Base-by-base conservation (phyloP, 2,113 vertebrate genomes). In the Myiagra hebetior region DNA sequence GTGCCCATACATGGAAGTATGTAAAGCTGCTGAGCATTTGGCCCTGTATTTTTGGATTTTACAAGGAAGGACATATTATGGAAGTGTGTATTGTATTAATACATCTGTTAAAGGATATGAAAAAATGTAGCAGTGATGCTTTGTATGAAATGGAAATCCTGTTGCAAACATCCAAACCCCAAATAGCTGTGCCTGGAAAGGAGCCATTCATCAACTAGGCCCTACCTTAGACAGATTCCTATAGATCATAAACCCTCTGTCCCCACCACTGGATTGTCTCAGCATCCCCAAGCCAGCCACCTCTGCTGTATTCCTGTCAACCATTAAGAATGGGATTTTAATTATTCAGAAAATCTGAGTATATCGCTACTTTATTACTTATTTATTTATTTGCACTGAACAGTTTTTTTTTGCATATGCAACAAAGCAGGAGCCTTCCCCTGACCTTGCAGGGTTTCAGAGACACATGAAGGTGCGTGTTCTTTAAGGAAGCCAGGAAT, bases 401-500 rank as follows among this genome's bases (percentile, higher is more conserved):
- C 26, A 57, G 49, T 56, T 95, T 85, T 93, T 83, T 47, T 94
- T 92, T 80, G 92, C 15, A 27, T 80, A 75, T 15, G 28, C 62
- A 84, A 78, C 82, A 69, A 87, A 91, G 78, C 64, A 49, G 41
- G 60, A 80, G 93, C 85, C 87, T 82, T 90, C 33, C 41, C 60
- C 76, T 79, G 69, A 95, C 85, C 96, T 94, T 91, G 73, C 68
- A 89, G 93, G 86, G 75, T 68, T 91, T 68, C 23, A n/a, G 85
- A 95, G 89, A 95, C 13, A 67, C 94, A 94, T 96, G 94, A 87
- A 91, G 87, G 95, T 8, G 6, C 1, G 1, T 95, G 87, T 63
- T 78, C 92, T 84, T 87, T 64, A 86, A 93, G 95, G 92, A 87
- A 95, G 74, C 85, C 92, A 42, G 89, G 83, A 93, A 94, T 97